Percentiles rank a stretch among this genome's conserved stretches.
Evolutionary conservation across 2,888 invertebrate species (phyloP).

Genomic region (Sceliomorpha sp.): DNA sequence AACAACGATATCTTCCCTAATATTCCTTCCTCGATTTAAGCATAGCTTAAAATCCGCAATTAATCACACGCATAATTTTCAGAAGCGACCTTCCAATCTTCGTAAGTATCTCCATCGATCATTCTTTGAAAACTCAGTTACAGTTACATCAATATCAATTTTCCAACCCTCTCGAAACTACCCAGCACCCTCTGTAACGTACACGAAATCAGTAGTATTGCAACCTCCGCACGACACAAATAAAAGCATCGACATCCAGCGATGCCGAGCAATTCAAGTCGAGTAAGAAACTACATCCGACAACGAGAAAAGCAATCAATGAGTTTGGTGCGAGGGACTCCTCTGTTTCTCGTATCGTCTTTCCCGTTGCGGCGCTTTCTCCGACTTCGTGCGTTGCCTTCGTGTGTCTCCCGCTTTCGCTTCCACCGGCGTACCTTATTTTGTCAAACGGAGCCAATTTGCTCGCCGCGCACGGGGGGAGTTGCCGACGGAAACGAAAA

Average conservation of each 20-base stretch:
- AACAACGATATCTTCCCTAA: too few species aligned
- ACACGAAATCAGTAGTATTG: too few species aligned
- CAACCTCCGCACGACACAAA: constrained; percentile 10
- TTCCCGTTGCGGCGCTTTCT: constrained; percentile 27
- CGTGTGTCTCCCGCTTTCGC: constrained; percentile 25
- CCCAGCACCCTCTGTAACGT: too few species aligned
- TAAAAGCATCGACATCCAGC: not conserved
- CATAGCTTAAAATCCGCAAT: too few species aligned
- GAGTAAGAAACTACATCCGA: constrained; percentile 36
- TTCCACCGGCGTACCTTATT: constrained; percentile 61
- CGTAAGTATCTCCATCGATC: too few species aligned
- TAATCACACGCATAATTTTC: too few species aligned
- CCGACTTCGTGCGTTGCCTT: constrained; percentile 24
- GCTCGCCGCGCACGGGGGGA: constrained; percentile 57
- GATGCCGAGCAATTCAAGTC: constrained; percentile 40
- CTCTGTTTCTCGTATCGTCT: constrained; percentile 39
- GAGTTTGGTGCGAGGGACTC: constrained; percentile 33
- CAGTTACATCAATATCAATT: too few species aligned
- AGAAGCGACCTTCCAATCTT: too few species aligned
- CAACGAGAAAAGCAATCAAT: constrained; percentile 54
- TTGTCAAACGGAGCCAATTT: constrained; percentile 72
- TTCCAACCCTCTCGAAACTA: too few species aligned
- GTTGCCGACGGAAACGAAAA: constrained; percentile 50
- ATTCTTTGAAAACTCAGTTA: too few species aligned
- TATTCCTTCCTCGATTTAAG: too few species aligned